Evolutionary conservation across 2,113 vertebrate species (phyloP), one percentile per base, ranked within the genome.

Genomic region (Syngnathus scovelli): DNA sequence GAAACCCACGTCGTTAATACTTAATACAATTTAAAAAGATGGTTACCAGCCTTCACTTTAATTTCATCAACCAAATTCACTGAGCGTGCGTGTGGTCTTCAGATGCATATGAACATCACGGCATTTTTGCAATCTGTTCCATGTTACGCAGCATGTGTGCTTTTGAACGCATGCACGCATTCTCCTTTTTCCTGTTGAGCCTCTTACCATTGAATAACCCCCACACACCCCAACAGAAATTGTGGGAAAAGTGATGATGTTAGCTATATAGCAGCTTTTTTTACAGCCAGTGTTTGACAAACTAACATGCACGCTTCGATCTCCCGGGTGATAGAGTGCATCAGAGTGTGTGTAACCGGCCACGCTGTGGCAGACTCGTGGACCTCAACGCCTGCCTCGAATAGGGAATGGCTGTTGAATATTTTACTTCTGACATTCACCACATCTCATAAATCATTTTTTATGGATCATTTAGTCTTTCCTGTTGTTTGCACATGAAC

Each of bases 401-500:
- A 86, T 85, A 77, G 83, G 80, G 60, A 88, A 86, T 71, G 72
- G 71, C 70, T 84, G 64, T 68, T 88, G 82, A 88, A 90, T 88
- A 87, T 88, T 87, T 87, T 61, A 69, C 78, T 76, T 76, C 67
- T 86, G 75, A 85, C 82, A 75, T 60, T 8, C 61, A 72, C 44
- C 65, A 60, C 67, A 70, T 77, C 84, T 83, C 86, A 87, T 88
- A 85, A 87, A 88, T 90, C 86, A 83, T 74, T 77, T 77, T 90
- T 89, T 86, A 86, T 85, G 77, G 82, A 85, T 84, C 79, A 85
- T 86, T 85, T 86, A 79, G 66, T 72, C 71, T 70, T 19, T 69
- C 64, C 68, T 72, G 64, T 68, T 76, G 27, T 60, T 58, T 49
- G 41, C 23, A 23, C 37, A 10, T 55, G 23, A 48, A 33, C 44